Conservation (phyloP, 64 coral and sea anemone species). For the Cladopsammia gracilis region DNA sequence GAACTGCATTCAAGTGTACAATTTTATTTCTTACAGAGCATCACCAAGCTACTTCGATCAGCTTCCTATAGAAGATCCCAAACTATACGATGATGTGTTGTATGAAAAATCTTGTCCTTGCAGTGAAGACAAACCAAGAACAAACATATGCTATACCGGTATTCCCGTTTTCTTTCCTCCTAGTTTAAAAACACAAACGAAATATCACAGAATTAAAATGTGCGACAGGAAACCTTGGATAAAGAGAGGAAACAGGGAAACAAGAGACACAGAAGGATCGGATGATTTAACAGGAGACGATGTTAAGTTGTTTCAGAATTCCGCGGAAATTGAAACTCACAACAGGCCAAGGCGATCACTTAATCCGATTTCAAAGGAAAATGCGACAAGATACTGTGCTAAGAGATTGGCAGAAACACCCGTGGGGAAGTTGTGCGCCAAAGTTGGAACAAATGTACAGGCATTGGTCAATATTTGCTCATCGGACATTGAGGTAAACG, state of each 20-base stretch:
- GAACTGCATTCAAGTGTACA: too few species aligned
- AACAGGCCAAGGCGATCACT: not conserved
- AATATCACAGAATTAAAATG: not conserved
- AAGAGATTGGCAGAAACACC: not conserved
- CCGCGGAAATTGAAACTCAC: not conserved
- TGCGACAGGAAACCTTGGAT: not conserved
- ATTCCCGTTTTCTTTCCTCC: not conserved
- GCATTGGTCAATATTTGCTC: constrained; percentile 15
- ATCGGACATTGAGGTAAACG: constrained; percentile 1
- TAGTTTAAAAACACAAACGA: not conserved
- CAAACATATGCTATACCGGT: not conserved
- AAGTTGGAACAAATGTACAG: constrained; percentile 21
- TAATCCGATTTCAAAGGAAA: constrained; percentile 9
- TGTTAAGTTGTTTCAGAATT: not conserved
- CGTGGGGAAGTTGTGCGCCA: constrained; percentile 19
- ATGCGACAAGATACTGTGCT: constrained; percentile 12
- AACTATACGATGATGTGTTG: not conserved
- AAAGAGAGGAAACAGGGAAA: not conserved
- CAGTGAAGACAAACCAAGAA: not conserved
- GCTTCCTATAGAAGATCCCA: not conserved
- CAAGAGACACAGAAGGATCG: not conserved
- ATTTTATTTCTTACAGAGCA: not conserved
- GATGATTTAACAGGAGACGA: constrained; percentile 21
- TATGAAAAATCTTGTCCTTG: not conserved
- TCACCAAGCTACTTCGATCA: not conserved